Base-by-base conservation (phyloP, 2,113 vertebrate genomes). In the Oophaga pumilio region DNA sequence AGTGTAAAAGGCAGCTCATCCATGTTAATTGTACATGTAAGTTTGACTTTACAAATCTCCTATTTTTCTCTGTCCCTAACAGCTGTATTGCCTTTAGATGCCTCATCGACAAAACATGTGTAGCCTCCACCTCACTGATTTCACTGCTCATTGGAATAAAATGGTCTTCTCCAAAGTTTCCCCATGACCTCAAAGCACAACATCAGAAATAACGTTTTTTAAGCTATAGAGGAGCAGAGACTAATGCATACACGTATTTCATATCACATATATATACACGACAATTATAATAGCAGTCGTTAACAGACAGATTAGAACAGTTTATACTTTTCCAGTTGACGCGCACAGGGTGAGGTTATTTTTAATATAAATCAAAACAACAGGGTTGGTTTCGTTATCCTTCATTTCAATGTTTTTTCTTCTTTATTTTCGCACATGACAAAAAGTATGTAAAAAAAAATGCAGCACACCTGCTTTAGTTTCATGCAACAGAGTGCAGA, bases 21-120 rank as follows among this genome's bases (percentile, higher is more conserved):
- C 76, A 85, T 85, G 73, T 33, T 85, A 85, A 85, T 85, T 85
- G 73, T 73, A 85, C 57, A 73, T 57, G 49, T 20, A 71, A 73
- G 33, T 62, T 64, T 77, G 73, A 77, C 77, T 77, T 76, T 52
- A 85, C 73, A 85, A 85, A 85, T 86, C 85, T 86, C n/a, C 85
- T 64, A 86, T 79, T 86, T 78, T 85, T 68, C 85, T 79, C 59
- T 78, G 52, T 76, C 85, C 85, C 64, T 52, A 76, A 76, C 74
- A 86, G 85, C 85, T 86, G 74, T 78, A 86, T 66, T 86, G 59
- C 76, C 57, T 86, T 66, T 86, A 78, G 76, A 64, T 76, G 59
- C 76, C 85, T 86, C 85, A 86, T 76, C 84, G 60, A 76, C 84
- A 22, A 85, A 85, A 77, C 84, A 85, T 85, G 26, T 85, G 71